A percentile compares a stretch with the other conserved stretches of the same genome.
These are phyloP conservation scores for Albula goreensis DNA, from an alignment of 2,113 vertebrate genomes.

Conservation along the genomic window DNA sequence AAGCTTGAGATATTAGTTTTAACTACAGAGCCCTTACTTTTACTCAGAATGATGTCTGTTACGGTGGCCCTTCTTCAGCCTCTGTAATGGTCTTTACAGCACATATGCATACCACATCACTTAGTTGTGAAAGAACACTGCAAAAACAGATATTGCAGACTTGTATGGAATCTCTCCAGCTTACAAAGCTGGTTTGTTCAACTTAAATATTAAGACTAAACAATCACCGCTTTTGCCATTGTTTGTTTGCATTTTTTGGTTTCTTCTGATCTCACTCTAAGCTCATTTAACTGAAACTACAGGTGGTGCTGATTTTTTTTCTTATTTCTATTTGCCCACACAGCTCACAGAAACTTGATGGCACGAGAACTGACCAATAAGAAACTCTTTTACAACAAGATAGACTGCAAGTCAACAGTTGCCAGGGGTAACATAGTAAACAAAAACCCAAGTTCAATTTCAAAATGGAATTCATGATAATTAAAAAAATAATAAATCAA, in stretches of 20 bases:
- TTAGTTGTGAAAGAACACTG: not conserved
- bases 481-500: constrained; percentile 29
- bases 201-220: constrained; percentile 60
- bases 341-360: constrained; percentile 79
- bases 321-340: constrained; percentile 71
- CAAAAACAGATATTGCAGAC: constrained; percentile 42
- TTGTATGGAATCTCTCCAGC: constrained; percentile 49
- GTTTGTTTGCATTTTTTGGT: constrained; percentile 59
- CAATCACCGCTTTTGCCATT: constrained; percentile 58
- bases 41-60: no score
- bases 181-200: constrained; percentile 45
- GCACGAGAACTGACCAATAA: constrained; percentile 81
- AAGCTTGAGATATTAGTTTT: no score
- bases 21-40: no score
- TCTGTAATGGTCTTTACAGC: no score
- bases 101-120: not conserved
- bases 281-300: constrained; percentile 73
- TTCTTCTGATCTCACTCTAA: constrained; percentile 76
- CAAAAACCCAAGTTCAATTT: constrained; percentile 63
- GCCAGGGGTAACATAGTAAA: constrained; percentile 77
- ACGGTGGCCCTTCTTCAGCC: no score
- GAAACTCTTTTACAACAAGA: constrained; percentile 80
- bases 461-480: constrained; percentile 41
- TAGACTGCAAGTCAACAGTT: constrained; percentile 79
- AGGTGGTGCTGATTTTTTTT: constrained; percentile 65